A percentile compares a stretch with the other conserved stretches of the same genome.
phyloP scores from a whole-genome alignment of 2,797 vertebrate genomes.

The Rhinophrynus dorsalis region DNA sequence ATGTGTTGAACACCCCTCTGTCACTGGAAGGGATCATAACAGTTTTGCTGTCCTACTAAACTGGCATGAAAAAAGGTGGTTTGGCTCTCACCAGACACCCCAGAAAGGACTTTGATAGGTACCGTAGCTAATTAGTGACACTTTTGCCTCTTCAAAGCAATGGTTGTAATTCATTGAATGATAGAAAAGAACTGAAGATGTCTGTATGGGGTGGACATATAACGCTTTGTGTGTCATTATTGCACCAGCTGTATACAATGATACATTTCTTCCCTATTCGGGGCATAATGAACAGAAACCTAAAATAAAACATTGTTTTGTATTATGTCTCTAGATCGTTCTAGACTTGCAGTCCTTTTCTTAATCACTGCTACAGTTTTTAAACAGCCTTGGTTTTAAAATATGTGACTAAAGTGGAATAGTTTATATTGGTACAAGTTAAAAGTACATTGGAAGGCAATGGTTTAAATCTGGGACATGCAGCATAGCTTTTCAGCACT shows the following conservation, averaged over 20 bases:
- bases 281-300: slow-evolving; percentile 23
- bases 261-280: background rate
- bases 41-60: background rate
- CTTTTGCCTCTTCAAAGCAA: too few species aligned
- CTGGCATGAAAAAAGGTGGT: background rate
- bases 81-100: too few species aligned
- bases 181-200: background rate
- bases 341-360: background rate
- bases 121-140: too few species aligned
- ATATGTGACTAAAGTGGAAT: too few species aligned
- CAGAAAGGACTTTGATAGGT: background rate
- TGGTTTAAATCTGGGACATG: too few species aligned
- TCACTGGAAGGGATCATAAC: background rate
- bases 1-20: too few species aligned
- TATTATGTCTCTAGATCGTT: slow-evolving; percentile 4
- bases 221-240: slow-evolving; percentile 7
- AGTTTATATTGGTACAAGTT: too few species aligned
- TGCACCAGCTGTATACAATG: slow-evolving; percentile 34
- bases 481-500: too few species aligned
- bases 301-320: slow-evolving; percentile 44
- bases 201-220: background rate
- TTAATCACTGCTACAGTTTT: too few species aligned
- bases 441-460: too few species aligned
- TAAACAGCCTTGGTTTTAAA: too few species aligned
- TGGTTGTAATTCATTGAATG: too few species aligned